Base-by-base conservation (phyloP, 1,140 invertebrate species). In the Drosophila watanabei region DNA sequence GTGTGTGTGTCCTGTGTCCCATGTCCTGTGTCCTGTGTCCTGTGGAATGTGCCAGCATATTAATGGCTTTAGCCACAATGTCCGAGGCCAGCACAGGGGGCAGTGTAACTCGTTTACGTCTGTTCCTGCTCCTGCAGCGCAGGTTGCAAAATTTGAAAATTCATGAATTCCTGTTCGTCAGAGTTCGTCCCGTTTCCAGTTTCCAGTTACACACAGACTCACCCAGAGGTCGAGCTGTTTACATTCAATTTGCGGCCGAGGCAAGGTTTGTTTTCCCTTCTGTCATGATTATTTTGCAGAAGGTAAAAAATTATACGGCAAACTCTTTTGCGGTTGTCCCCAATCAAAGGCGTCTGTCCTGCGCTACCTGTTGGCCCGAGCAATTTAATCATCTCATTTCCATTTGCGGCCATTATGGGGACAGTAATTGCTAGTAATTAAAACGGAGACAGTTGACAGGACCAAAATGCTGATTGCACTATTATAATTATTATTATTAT, bases 131-230 rank as follows among this genome's bases (percentile, higher is more conserved):
- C 46, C 61, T 37, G 56, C 68, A 41, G 68, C 35, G 45, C 51
- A 57, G 66, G 49, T 62, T 49, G 66, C 33, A 37, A 79, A 69
- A 69, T 84, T 88, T 81, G 82, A 85, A 88, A 88, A 88, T 89
- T 89, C 85, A 88, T 89, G 81, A 89, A 69, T 86, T 72, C 64
- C 82, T 52, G 28, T 52, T 63, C 51, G 56, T 69, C 48, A 30
- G 39, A 51, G 61, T 32, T n/a, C n/a, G n/a, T n/a, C n/a, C n/a
- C n/a, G n/a, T n/a, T n/a, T 54, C 24, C 69, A 20, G 68, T 24
- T 33, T 33, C n/a, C 28, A 52, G 30, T 33, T 52, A 30, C 28
- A 11, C 16, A 32, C 16, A 52, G n/a, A 52, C 56, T 48, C 48
- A 57, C 11, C 11, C 9, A 18, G 16, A 32, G 32, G 32, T 33